phyloP scores from a whole-genome alignment of 2,888 invertebrate genomes.

The Celastrina argiolus region DNA sequence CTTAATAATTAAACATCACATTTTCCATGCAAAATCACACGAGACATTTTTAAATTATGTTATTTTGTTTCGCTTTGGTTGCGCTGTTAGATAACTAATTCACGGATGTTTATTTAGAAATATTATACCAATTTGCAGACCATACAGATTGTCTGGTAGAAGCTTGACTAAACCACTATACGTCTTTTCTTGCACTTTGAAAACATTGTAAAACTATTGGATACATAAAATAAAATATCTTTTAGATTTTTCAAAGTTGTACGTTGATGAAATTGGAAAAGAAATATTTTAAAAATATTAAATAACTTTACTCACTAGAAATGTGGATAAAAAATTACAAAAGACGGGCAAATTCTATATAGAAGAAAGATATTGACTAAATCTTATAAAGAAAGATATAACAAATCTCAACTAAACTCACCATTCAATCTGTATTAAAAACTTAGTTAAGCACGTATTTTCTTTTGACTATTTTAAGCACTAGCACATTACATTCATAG shows the following conservation, averaged over 20 bases:
- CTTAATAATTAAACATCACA: constrained; percentile 22
- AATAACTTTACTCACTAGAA: too few species aligned
- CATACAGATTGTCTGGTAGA: constrained; percentile 5
- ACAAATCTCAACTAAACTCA: background rate
- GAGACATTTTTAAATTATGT: constrained; percentile 16
- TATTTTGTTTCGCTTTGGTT: constrained; percentile 46
- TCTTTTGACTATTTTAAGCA: background rate
- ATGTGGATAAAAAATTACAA: too few species aligned
- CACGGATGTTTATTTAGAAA: constrained; percentile 5
- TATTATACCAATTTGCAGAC: background rate
- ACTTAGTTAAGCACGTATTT: constrained; percentile 1
- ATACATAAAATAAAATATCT: too few species aligned
- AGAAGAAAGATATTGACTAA: too few species aligned
- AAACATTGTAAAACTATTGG: too few species aligned
- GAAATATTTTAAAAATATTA: too few species aligned
- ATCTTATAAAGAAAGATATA: too few species aligned
- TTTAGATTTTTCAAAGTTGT: too few species aligned
- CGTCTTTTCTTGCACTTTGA: too few species aligned
- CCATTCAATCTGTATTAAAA: background rate
- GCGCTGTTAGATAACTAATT: constrained; percentile 31
- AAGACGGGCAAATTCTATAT: too few species aligned
- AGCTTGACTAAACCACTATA: background rate
- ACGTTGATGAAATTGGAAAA: too few species aligned
- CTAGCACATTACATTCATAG: constrained; percentile 4
- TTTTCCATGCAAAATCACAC: constrained; percentile 20